Evolutionary conservation across 2,888 invertebrate species (phyloP).

Genomic region (Neoascia interrupta): DNA sequence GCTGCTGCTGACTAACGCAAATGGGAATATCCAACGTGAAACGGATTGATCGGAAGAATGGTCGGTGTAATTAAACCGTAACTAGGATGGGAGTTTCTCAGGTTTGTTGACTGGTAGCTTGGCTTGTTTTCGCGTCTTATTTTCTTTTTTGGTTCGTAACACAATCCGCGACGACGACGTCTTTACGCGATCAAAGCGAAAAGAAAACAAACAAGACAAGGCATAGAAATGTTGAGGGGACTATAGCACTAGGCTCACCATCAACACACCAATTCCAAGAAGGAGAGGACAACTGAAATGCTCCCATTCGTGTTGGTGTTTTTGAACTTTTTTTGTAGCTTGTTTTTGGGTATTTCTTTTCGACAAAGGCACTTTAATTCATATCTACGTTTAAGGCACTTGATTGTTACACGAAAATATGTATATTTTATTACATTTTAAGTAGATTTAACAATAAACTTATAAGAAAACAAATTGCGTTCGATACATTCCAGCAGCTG

Average conservation of each 20-base stretch:
- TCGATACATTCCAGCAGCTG: constrained; percentile 28
- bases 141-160: neutral
- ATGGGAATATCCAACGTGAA: constrained; percentile 30
- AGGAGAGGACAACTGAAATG: neutral
- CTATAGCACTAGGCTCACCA: constrained; percentile 23
- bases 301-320: neutral
- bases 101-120: constrained; percentile 10
- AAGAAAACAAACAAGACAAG: constrained; percentile 45
- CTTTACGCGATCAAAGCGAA: constrained; percentile 1
- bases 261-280: no score
- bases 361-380: constrained; percentile 1
- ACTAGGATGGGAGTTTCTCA: constrained; percentile 19
- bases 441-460: neutral
- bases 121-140: neutral
- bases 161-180: constrained; percentile 11
- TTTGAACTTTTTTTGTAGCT: neutral
- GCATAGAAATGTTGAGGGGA: constrained; percentile 16
- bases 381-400: constrained; percentile 40
- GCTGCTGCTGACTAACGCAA: constrained; percentile 11
- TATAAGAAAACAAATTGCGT: constrained; percentile 46
- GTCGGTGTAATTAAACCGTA: constrained; percentile 40
- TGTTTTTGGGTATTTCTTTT: neutral
- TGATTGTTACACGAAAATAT: neutral
- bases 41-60: constrained; percentile 33
- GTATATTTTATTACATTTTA: constrained; percentile 2